These are phyloP conservation scores for Eupelmus urozonus DNA, from an alignment of 2,888 invertebrate species.

Conservation along the genomic window DNA sequence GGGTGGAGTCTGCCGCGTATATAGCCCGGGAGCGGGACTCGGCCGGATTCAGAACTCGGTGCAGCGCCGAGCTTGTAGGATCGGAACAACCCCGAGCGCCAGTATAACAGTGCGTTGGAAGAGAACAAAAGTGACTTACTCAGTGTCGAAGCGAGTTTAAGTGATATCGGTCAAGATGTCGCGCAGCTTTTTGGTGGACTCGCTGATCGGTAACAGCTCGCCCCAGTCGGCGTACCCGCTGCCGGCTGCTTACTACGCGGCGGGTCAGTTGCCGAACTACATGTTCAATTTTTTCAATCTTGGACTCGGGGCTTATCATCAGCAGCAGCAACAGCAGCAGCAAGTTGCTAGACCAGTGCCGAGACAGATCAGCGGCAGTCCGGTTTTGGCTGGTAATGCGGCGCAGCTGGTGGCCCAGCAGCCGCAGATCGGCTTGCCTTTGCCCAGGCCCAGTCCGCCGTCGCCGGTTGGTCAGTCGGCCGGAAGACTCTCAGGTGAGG, in stretches of 20 bases:
- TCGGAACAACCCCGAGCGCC: background rate
- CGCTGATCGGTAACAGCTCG: conserved; percentile 84
- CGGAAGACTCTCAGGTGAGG: conserved; percentile 68
- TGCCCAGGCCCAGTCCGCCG: background rate
- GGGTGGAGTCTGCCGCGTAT: conserved; percentile 73
- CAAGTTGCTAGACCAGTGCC: conserved; percentile 72
- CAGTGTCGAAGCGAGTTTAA: background rate
- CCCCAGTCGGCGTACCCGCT: conserved; percentile 78
- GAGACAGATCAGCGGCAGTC: conserved; percentile 68
- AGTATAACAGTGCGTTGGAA: background rate
- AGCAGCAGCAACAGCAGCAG: conserved; percentile 64
- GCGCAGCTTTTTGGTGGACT: conserved; percentile 89
- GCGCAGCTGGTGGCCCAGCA: background rate
- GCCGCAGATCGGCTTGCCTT: background rate
- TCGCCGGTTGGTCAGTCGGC: conserved; percentile 61
- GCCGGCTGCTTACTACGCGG: conserved; percentile 74
- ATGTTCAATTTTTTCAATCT: conserved; percentile 76
- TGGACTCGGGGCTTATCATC: conserved; percentile 65
- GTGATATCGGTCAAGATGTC: conserved; percentile 81
- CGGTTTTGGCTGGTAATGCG: conserved; percentile 3
- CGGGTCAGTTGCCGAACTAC: conserved; percentile 76
- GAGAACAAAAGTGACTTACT: too few relatives aligned
- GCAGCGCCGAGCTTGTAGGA: conserved; percentile 14
- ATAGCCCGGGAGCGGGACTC: background rate
- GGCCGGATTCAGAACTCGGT: conserved; percentile 24